These are phyloP conservation scores for Motacilla alba DNA, from an alignment of 2,113 vertebrate species.

Conservation along the genomic window DNA sequence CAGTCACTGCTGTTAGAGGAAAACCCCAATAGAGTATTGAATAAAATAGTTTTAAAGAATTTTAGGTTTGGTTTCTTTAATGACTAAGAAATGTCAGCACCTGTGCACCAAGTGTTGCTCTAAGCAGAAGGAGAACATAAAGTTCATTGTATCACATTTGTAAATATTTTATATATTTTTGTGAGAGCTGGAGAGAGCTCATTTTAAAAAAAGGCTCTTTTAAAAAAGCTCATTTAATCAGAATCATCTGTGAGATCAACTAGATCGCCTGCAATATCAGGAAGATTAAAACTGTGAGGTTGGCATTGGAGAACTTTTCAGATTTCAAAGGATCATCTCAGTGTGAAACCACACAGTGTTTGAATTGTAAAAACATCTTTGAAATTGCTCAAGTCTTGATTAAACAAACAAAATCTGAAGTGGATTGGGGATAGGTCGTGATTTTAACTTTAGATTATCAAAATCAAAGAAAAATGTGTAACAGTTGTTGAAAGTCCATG, in stretches of 20 bases:
- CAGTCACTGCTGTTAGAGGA: not conserved
- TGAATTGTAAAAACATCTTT: conserved; percentile 3
- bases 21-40: not conserved
- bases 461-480: not conserved
- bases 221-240: not conserved
- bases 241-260: not conserved
- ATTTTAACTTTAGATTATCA: not conserved
- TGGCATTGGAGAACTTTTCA: not conserved
- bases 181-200: not conserved
- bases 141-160: not conserved
- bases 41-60: not conserved
- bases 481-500: not conserved
- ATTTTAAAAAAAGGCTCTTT: not conserved
- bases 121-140: not conserved
- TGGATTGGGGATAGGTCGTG: not conserved
- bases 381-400: not conserved
- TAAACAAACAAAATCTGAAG: conserved; percentile 1
- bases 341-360: not conserved
- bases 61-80: not conserved
- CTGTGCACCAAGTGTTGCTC: not conserved
- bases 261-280: not conserved
- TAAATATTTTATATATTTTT: not conserved
- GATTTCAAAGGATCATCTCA: not conserved
- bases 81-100: not conserved
- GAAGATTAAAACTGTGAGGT: not conserved